phyloP scores from a whole-genome alignment of 2,797 vertebrate species.

The Cottoperca gobio region DNA sequence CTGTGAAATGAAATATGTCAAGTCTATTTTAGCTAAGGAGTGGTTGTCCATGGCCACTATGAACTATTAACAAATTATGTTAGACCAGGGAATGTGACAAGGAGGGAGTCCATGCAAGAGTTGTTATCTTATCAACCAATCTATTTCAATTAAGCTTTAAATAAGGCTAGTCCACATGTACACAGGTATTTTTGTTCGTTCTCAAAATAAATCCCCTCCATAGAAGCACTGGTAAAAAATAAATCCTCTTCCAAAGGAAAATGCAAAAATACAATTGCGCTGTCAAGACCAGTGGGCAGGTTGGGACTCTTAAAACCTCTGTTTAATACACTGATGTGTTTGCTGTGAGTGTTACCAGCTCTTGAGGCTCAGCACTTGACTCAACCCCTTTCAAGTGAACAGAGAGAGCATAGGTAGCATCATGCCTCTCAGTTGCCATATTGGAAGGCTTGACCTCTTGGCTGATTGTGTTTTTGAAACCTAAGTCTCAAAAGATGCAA shows the following conservation, averaged over 20 bases:
- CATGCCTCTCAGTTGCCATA: conserved; percentile 36
- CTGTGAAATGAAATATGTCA: not conserved
- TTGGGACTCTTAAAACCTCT: conserved; percentile 49
- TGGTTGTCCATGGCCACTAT: not conserved
- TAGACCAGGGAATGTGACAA: not conserved
- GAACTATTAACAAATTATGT: not conserved
- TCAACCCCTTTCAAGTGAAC: conserved; percentile 40
- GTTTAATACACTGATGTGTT: conserved; percentile 47
- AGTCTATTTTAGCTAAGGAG: not conserved
- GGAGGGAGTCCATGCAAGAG: not conserved
- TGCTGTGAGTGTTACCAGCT: conserved; percentile 44
- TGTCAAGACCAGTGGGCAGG: too few species aligned
- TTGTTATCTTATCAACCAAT: not conserved
- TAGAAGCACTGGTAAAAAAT: too few species aligned
- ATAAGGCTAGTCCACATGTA: not conserved
- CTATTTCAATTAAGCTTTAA: not conserved
- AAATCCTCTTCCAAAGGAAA: too few species aligned
- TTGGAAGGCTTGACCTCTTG: conserved; percentile 47
- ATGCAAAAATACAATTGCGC: too few species aligned
- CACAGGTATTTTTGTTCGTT: too few species aligned
- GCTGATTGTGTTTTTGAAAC: conserved; percentile 15
- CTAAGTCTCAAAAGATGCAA: not conserved
- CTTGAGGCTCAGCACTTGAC: conserved; percentile 33
- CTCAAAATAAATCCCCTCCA: too few species aligned
- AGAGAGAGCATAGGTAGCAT: conserved; percentile 44